A percentile compares a stretch with the other conserved stretches of the same genome.
Conservation (phyloP, 2,888 invertebrate genomes). For the Eupsilia transversa region DNA sequence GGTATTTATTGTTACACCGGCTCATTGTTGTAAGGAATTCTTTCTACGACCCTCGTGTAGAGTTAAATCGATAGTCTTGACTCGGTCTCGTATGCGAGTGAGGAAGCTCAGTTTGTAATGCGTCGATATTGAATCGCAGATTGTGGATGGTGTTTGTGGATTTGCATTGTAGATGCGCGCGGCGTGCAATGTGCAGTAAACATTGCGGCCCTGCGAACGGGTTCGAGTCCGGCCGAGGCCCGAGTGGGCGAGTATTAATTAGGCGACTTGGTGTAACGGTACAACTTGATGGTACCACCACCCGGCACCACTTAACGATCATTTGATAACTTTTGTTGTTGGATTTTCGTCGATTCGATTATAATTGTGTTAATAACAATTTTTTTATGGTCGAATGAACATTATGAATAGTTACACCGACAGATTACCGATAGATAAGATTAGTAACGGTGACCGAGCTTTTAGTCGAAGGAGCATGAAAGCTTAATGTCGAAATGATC, state of each 20-base stretch:
- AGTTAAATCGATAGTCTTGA: conserved; percentile 88
- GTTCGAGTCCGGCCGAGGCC: conserved; percentile 75
- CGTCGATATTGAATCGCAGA: conserved; percentile 81
- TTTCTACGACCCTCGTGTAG: conserved; percentile 85
- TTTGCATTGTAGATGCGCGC: conserved; percentile 88
- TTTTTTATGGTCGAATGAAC: conserved; percentile 69
- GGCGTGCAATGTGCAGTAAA: conserved; percentile 80
- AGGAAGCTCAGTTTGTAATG: conserved; percentile 76
- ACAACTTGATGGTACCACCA: conserved; percentile 68
- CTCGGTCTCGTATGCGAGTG: conserved; percentile 77
- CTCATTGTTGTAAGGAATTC: conserved; percentile 90
- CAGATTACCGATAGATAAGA: conserved; percentile 73
- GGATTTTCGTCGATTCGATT: conserved; percentile 77
- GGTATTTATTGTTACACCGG: conserved; percentile 91
- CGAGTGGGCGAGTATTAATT: conserved; percentile 88
- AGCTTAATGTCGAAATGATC: conserved; percentile 64
- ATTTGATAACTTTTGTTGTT: conserved; percentile 83
- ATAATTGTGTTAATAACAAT: conserved; percentile 76
- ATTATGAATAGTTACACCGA: conserved; percentile 68
- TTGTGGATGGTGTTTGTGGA: conserved; percentile 83
- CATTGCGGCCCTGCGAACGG: conserved; percentile 75
- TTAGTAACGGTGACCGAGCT: conserved; percentile 72
- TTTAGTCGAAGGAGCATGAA: conserved; percentile 63
- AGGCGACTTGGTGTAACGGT: conserved; percentile 82
- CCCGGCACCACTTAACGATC: conserved; percentile 80